Evolutionary conservation across 2,113 vertebrate genomes (phyloP), one percentile per base, ranked within the genome.

Genomic region (Formicarius rufipectus): DNA sequence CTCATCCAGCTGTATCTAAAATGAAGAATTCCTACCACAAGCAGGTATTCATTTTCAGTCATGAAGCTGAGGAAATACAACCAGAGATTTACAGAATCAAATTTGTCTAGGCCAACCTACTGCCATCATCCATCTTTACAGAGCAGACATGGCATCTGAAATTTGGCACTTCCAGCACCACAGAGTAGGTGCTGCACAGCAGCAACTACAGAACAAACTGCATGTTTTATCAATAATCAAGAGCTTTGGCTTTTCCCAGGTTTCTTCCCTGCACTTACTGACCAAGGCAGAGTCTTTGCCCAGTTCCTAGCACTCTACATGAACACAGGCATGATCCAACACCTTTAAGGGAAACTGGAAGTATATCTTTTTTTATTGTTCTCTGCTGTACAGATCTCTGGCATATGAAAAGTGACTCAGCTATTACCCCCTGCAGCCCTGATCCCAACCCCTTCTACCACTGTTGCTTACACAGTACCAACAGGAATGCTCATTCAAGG

Each of bases 381-480:
- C 24, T 35, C 8, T 39, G 40, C 21, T 50, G 15, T 24, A 14
- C 35, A 39, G 23, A 77, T 71, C 37, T 53, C 88, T 37, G 35
- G 30, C 4, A 2, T 8, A 24, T 17, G 40, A 39, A 62, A 58
- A 24, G 3, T 0, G 1, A 21, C 47, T 71, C n/a, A 35, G 8
- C 23, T 33, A 16, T 27, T 47, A 31, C 4, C 2, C 9, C 6
- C 18, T 30, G 3, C 27, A 59, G 44, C 6, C 6, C 5, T 1
- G 2, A 30, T n/a, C 50, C 35, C 47, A 71, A 75, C 9, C 40
- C 33, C 23, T 55, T 33, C 25, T 31, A 3, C 9, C 14, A 27
- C 39, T 0, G 0, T 10, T 23, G 6, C 6, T 45, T 24, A 42
- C 2, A 0, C 8, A 60, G 35, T 23, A 10, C 16, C 44, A 12